Evolutionary conservation across 2,888 invertebrate genomes (phyloP), one percentile per base, ranked within the genome.

Genomic region (Sesamia inferens): DNA sequence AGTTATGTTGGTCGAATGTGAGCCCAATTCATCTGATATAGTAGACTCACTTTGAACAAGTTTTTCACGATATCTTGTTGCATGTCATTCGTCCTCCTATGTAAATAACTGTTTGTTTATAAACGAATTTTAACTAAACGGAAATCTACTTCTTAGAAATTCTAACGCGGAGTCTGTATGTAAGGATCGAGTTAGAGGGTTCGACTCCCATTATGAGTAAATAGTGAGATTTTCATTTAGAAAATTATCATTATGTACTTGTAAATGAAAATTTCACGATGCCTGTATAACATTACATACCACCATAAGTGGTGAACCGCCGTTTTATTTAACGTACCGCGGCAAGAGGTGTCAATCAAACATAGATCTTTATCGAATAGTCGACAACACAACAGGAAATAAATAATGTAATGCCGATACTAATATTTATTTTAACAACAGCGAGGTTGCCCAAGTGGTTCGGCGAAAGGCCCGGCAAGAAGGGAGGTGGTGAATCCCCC

Each of bases 381-480:
- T 31, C 11, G 42, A 58, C 69, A 69, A 5, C 19, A 22, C 31
- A 39, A 19, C 14, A 39, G 55, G 13, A 44, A 14, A 16, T 47
- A 0, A 42, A 42, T 10, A 44, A 55, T 44, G 24, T 14, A 24
- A 66, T 24, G 5, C 24, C 24, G 22, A 62, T 70, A 57, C 24
- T 79, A 65, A 79, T 61, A 65, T 39, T 6, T 42, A 14, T 44
- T 24, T 8, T 31, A 51, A 39, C 47, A 77, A 75, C 94, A 99
- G 99, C 98, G 97, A 98, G 98, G 97, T 97, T 99, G 96, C 99
- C 99, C 90, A 99, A 99, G 96, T 99, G 99, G 99, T 99, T 99
- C 97, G 99, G 99, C 90, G 99, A 99, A 96, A 97, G 99, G 96
- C 99, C 99, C 87, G 99, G 99, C 97, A 99, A 98, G 96, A 99